Conservation (phyloP, 2,113 vertebrate genomes). For the Holacanthus passer region DNA sequence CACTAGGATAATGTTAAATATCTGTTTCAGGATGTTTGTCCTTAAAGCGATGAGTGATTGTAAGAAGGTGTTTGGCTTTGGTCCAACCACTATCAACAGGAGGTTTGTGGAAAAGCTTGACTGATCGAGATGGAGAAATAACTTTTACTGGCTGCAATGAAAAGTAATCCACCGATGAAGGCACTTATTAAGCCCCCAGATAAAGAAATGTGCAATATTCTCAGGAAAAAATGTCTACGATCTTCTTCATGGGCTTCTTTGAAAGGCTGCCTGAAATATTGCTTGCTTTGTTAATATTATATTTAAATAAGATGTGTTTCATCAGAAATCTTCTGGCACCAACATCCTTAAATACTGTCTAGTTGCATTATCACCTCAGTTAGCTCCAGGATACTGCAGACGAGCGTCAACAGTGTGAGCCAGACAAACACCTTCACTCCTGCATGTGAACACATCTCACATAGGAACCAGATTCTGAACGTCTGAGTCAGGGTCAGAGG, state of each 20-base stretch:
- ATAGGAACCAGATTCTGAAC: constrained; percentile 73
- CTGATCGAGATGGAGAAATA: constrained; percentile 26
- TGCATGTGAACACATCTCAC: constrained; percentile 70
- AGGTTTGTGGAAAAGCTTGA: constrained; percentile 17
- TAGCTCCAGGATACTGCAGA: background rate
- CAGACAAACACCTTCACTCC: constrained; percentile 53
- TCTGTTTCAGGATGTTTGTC: constrained; percentile 4
- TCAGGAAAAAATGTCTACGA: no score
- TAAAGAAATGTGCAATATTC: background rate
- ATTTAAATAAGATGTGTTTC: background rate
- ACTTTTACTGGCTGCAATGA: background rate
- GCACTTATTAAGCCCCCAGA: background rate
- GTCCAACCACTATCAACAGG: constrained; percentile 34
- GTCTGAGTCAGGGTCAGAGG: constrained; percentile 66
- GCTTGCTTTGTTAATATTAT: background rate
- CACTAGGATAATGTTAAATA: background rate
- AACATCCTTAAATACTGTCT: background rate
- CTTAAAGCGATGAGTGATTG: constrained; percentile 8
- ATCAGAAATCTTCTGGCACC: background rate
- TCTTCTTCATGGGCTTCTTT: background rate
- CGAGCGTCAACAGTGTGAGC: background rate
- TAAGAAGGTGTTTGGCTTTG: constrained; percentile 38
- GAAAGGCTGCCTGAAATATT: background rate
- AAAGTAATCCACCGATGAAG: background rate
- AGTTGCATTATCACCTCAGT: background rate